Evolutionary conservation across 1,140 invertebrate species (phyloP).

Genomic region (Prorops nasuta): DNA sequence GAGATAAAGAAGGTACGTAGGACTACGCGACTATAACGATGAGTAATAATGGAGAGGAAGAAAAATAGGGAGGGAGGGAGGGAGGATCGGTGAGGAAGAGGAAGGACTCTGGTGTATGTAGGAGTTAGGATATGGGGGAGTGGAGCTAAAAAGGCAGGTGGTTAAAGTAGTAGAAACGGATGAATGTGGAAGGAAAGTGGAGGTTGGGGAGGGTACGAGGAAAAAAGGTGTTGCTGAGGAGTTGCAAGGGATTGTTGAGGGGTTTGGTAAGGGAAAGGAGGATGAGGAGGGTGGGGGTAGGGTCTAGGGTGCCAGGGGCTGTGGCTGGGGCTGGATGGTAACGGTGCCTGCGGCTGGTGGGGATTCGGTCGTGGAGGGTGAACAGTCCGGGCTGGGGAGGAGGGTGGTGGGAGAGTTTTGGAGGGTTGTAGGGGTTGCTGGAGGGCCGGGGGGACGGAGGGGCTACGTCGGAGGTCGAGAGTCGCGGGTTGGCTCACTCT

Average conservation of each 20-base stretch:
- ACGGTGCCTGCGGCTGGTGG: no score
- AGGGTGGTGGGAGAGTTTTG: no score
- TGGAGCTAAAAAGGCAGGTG: not conserved
- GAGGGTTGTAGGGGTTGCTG: slow-evolving; percentile 14
- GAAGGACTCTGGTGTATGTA: slow-evolving; percentile 4
- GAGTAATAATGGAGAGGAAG: slow-evolving; percentile 8
- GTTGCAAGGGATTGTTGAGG: no score
- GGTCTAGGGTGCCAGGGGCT: slow-evolving; percentile 24
- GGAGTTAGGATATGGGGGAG: slow-evolving; percentile 2
- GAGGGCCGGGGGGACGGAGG: slow-evolving; percentile 17
- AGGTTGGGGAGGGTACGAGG: not conserved
- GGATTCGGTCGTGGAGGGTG: slow-evolving; percentile 13
- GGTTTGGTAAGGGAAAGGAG: slow-evolving; percentile 12
- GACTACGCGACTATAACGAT: no score
- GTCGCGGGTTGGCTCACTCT: slow-evolving; percentile 53
- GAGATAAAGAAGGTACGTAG: no score
- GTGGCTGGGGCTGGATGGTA: slow-evolving; percentile 32
- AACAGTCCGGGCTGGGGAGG: no score
- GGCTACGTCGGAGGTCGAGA: slow-evolving; percentile 34
- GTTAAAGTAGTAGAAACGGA: not conserved
- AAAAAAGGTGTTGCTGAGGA: no score
- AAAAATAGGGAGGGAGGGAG: slow-evolving; percentile 10
- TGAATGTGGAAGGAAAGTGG: slow-evolving; percentile 6
- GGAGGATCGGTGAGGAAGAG: slow-evolving; percentile 3
- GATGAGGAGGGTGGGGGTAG: slow-evolving; percentile 9